Conservation (phyloP, 2,888 invertebrate species). For the Nysson spinosus region DNA sequence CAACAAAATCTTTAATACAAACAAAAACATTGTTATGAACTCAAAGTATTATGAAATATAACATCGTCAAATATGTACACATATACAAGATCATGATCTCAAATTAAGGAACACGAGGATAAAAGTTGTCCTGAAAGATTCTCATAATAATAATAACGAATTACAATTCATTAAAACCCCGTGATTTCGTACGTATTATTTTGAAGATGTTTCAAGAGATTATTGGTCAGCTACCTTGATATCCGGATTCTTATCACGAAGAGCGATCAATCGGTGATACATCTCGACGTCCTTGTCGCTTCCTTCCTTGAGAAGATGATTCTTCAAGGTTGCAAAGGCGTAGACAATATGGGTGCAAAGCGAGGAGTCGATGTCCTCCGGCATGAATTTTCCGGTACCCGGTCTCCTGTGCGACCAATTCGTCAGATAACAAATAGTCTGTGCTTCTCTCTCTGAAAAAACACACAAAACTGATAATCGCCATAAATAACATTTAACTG, state of each 20-base stretch:
- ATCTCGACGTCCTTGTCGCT: slow-evolving; percentile 90
- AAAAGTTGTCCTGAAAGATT: too few species aligned
- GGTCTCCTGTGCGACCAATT: slow-evolving; percentile 97
- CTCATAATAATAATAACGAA: too few species aligned
- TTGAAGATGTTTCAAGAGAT: background rate
- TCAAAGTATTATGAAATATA: slow-evolving; percentile 8
- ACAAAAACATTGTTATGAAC: too few species aligned
- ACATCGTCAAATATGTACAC: background rate
- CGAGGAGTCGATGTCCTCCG: slow-evolving; percentile 91
- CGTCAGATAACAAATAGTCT: slow-evolving; percentile 96
- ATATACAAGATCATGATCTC: too few species aligned
- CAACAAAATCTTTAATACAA: slow-evolving; percentile 85
- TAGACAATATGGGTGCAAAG: slow-evolving; percentile 97
- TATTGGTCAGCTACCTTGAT: slow-evolving; percentile 84
- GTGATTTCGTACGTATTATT: too few species aligned
- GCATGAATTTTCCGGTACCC: slow-evolving; percentile 91
- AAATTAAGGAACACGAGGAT: too few species aligned
- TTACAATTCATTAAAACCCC: too few species aligned
- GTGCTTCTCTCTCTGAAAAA: slow-evolving; percentile 86
- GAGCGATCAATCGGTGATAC: slow-evolving; percentile 90
- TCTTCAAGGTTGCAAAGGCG: slow-evolving; percentile 94
- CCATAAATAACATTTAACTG: background rate
- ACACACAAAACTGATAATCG: background rate
- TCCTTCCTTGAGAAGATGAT: slow-evolving; percentile 88
- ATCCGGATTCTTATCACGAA: slow-evolving; percentile 92